Conservation (phyloP, 2,797 vertebrate species). For the Brotula barbata region DNA sequence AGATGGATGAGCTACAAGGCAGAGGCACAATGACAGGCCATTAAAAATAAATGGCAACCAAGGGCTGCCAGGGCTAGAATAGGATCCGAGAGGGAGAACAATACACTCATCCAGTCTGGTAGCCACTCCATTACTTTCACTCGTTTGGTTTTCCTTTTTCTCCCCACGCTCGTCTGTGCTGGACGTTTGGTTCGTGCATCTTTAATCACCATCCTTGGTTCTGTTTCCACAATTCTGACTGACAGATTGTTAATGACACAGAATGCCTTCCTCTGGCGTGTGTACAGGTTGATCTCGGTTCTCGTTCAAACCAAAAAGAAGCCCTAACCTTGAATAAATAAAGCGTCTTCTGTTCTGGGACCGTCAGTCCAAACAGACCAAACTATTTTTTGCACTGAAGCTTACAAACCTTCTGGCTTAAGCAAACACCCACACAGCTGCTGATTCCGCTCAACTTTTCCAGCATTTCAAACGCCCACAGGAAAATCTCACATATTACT, state of each 20-base stretch:
- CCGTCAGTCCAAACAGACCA: constrained; percentile 8
- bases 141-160: constrained; percentile 13
- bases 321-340: too few relatives aligned
- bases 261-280: not conserved
- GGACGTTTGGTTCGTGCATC: constrained; percentile 17
- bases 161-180: constrained; percentile 28
- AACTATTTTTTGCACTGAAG: constrained; percentile 16
- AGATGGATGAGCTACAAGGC: constrained; percentile 72
- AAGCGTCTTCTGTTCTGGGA: not conserved
- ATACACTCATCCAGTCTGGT: constrained; percentile 40
- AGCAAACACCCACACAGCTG: constrained; percentile 42
- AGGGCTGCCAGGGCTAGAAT: constrained; percentile 60
- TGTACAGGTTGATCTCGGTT: not conserved
- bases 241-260: constrained; percentile 7
- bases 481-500: constrained; percentile 26
- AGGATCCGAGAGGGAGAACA: constrained; percentile 57
- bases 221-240: constrained; percentile 2
- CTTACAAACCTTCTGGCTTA: constrained; percentile 35
- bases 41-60: constrained; percentile 74
- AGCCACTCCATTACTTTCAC: constrained; percentile 52
- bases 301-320: not conserved
- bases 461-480: constrained; percentile 31
- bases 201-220: constrained; percentile 12
- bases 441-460: constrained; percentile 36
- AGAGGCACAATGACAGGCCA: constrained; percentile 69